Evolutionary conservation across 2,113 vertebrate species (phyloP).

Genomic region (Centropus bengalensis): DNA sequence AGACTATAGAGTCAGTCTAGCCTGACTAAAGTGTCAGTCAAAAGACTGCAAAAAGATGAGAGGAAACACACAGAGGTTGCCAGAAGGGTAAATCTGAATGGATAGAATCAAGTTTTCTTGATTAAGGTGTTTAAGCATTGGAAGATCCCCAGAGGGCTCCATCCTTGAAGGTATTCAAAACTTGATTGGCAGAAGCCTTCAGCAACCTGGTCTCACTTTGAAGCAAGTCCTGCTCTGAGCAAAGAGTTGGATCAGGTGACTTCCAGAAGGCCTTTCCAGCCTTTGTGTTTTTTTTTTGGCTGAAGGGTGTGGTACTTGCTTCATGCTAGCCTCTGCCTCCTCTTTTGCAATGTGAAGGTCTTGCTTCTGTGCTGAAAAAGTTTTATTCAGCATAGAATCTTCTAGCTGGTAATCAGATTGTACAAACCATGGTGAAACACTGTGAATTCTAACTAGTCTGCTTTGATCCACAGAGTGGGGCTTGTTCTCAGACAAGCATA

Average conservation of each 20-base stretch:
- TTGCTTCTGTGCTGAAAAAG: no score
- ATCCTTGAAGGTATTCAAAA: background rate
- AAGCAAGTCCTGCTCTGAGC: background rate
- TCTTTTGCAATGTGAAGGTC: background rate
- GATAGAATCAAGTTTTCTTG: background rate
- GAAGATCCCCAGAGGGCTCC: background rate
- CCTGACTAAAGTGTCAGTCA: no score
- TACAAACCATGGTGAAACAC: background rate
- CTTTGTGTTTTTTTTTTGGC: background rate
- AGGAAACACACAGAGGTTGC: background rate
- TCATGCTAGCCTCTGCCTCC: background rate
- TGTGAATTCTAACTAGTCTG: background rate
- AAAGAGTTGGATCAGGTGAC: no score
- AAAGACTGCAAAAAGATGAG: no score
- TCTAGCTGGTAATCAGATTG: background rate
- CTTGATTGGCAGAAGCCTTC: background rate
- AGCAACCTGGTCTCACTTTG: background rate
- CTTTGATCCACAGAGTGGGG: background rate
- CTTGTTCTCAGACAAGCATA: background rate
- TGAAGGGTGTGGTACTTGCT: background rate
- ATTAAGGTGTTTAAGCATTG: background rate
- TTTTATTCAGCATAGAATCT: no score
- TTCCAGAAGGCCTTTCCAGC: background rate
- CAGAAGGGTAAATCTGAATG: background rate
- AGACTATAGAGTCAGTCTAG: no score